Evolutionary conservation across 1,140 invertebrate genomes (phyloP).

Genomic region (Ridgeia piscesae): DNA sequence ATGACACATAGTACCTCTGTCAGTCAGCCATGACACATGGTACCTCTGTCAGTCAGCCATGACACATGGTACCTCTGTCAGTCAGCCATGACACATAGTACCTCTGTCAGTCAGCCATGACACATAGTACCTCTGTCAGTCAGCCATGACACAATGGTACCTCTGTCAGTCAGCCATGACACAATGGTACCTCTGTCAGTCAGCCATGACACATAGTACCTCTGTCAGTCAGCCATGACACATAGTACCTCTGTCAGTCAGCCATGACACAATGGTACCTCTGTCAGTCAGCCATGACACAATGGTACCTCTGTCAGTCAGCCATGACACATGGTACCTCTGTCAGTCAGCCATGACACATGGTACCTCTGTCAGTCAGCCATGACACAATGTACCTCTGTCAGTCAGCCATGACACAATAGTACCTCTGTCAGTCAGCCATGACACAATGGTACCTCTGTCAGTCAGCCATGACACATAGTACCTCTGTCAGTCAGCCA

Average conservation of each 20-base stretch:
- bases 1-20: not conserved
- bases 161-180: not conserved
- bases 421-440: not conserved
- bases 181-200: no score
- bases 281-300: not conserved
- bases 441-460: not conserved
- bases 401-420: not conserved
- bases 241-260: not conserved
- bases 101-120: not conserved
- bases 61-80: not conserved
- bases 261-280: not conserved
- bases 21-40: not conserved
- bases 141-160: not conserved
- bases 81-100: not conserved
- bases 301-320: no score
- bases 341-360: not conserved
- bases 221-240: not conserved
- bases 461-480: no score
- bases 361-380: not conserved
- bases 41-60: not conserved
- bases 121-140: not conserved
- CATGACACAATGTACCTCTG: not conserved
- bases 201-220: no score
- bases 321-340: no score
- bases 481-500: not conserved